A percentile compares a stretch with the other conserved stretches of the same genome.
These are phyloP conservation scores for Euproctis similis DNA, from an alignment of 2,888 invertebrate species.

Conservation along the genomic window DNA sequence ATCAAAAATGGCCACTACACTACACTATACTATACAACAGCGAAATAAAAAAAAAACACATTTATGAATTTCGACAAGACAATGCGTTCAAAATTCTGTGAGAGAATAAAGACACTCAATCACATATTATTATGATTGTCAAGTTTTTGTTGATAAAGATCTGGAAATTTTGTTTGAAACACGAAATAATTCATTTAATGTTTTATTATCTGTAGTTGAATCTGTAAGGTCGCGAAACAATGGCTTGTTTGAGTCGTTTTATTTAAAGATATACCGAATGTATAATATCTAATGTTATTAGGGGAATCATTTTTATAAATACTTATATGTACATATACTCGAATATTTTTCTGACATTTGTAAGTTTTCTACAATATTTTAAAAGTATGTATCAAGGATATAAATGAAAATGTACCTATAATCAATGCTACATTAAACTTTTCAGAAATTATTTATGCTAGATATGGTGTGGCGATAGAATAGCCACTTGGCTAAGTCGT, in stretches of 20 bases:
- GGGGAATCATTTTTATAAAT: not conserved
- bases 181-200: conserved; percentile 21
- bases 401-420: too few species aligned
- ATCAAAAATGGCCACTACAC: conserved; percentile 6
- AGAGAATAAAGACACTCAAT: conserved; percentile 19
- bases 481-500: too few species aligned
- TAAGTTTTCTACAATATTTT: too few species aligned
- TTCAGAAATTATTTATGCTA: too few species aligned
- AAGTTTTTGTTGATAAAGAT: conserved; percentile 15
- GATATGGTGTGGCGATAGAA: too few species aligned
- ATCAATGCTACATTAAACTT: too few species aligned
- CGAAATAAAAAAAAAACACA: conserved; percentile 5
- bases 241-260: conserved; percentile 11
- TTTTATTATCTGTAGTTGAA: conserved; percentile 16
- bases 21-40: too few species aligned
- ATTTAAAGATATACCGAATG: conserved; percentile 10
- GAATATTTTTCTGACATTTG: too few species aligned
- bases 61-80: conserved; percentile 11
- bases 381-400: too few species aligned
- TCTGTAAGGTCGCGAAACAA: conserved; percentile 23
- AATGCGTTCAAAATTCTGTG: conserved; percentile 14
- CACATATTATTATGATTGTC: conserved; percentile 20
- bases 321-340: too few species aligned
- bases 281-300: not conserved
- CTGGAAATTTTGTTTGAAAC: conserved; percentile 21